These are phyloP conservation scores for Zygothrica quintamaculata DNA, from an alignment of 2,888 invertebrate species.

Conservation along the genomic window DNA sequence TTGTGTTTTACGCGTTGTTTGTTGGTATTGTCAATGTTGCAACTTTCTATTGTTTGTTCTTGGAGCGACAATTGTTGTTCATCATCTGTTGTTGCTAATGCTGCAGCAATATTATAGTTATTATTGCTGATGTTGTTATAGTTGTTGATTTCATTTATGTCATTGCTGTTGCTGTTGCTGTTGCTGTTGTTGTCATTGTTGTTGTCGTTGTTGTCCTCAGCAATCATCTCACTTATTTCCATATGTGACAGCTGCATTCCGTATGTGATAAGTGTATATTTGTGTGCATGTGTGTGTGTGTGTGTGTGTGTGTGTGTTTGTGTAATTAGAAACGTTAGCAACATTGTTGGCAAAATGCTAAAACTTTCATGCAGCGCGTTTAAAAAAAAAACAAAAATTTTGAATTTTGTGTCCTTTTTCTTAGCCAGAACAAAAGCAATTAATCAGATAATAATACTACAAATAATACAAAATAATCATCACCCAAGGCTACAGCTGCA, in stretches of 20 bases:
- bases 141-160: constrained; percentile 7
- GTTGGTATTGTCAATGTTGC: constrained; percentile 34
- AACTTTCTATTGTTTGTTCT: constrained; percentile 5
- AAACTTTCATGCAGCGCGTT: constrained; percentile 39
- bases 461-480: constrained; percentile 9
- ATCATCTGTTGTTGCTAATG: constrained; percentile 2
- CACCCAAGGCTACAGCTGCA: constrained; percentile 21
- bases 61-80: constrained; percentile 9
- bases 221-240: constrained; percentile 35
- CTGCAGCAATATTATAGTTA: not conserved
- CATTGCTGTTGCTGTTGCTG: constrained; percentile 22
- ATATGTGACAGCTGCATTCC: constrained; percentile 53
- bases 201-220: constrained; percentile 22
- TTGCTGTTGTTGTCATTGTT: constrained; percentile 16
- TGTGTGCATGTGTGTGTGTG: constrained; percentile 12
- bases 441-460: not conserved
- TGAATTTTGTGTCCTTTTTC: constrained; percentile 26
- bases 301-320: constrained; percentile 26
- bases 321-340: constrained; percentile 67
- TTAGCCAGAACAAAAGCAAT: constrained; percentile 18
- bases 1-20: constrained; percentile 57
- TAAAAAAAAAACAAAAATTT: too few species aligned
- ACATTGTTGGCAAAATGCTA: constrained; percentile 25
- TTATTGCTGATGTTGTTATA: constrained; percentile 13
- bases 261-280: constrained; percentile 1